These are phyloP conservation scores for Leptinotarsa undecemlineata DNA, from an alignment of 1,140 invertebrate species.

Conservation along the genomic window DNA sequence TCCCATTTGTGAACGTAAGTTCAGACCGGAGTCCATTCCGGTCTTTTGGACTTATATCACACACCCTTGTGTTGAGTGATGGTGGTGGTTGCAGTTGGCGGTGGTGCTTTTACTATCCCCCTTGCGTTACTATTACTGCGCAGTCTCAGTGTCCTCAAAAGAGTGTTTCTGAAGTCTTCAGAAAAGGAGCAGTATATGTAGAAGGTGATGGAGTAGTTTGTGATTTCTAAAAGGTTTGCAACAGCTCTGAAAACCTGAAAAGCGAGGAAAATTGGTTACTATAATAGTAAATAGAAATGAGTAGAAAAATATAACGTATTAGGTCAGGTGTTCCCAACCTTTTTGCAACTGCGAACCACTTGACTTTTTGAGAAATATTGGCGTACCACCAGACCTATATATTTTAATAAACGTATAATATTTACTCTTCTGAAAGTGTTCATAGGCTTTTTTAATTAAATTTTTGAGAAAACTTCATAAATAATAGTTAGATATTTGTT, in stretches of 20 bases:
- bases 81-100: slow-evolving; percentile 51
- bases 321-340: too few relatives aligned
- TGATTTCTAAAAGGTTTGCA: slow-evolving; percentile 74
- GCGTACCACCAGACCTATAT: too few relatives aligned
- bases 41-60: slow-evolving; percentile 48
- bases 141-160: slow-evolving; percentile 68
- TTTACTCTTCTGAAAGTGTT: too few relatives aligned
- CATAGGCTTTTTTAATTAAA: too few relatives aligned
- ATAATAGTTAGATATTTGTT: too few relatives aligned
- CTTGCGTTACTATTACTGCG: slow-evolving; percentile 55
- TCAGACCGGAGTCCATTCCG: slow-evolving; percentile 42
- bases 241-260: slow-evolving; percentile 70
- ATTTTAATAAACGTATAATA: too few relatives aligned
- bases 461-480: too few relatives aligned
- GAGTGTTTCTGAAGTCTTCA: slow-evolving; percentile 73
- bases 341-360: too few relatives aligned
- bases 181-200: slow-evolving; percentile 80
- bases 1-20: background rate
- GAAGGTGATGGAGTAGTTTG: slow-evolving; percentile 78
- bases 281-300: too few relatives aligned
- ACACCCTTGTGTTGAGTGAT: slow-evolving; percentile 50
- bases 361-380: too few relatives aligned
- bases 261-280: background rate
- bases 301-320: too few relatives aligned
- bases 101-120: slow-evolving; percentile 42